Evolutionary conservation across 1,140 invertebrate species (phyloP).

Genomic region (Drusus annulatus): DNA sequence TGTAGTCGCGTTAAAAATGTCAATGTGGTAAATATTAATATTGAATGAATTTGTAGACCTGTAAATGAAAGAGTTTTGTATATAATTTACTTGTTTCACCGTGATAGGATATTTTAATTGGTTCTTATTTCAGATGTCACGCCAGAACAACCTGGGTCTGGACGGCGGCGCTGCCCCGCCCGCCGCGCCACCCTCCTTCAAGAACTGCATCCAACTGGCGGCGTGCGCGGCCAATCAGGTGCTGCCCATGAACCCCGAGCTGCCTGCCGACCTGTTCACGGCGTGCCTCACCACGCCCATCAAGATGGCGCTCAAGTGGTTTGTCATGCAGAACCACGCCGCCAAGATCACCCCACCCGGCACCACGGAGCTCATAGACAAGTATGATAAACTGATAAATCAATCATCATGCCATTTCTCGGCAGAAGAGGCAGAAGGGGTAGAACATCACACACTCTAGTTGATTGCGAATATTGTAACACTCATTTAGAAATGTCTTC

Average conservation of each 20-base stretch:
- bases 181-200: slow-evolving; percentile 75
- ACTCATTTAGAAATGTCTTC: too few relatives aligned
- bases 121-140: slow-evolving; percentile 42
- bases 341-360: slow-evolving; percentile 86
- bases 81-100: too few relatives aligned
- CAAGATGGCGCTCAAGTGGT: slow-evolving; percentile 96
- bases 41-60: too few relatives aligned
- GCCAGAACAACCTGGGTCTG: slow-evolving; percentile 30
- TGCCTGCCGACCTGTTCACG: slow-evolving; percentile 99
- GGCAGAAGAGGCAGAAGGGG: too few relatives aligned
- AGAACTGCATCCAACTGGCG: slow-evolving; percentile 96
- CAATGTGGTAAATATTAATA: too few relatives aligned
- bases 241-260: slow-evolving; percentile 96
- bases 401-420: too few relatives aligned
- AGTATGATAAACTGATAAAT: too few relatives aligned
- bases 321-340: slow-evolving; percentile 86
- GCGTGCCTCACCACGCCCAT: slow-evolving; percentile 98
- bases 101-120: not conserved
- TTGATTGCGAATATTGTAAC: too few relatives aligned
- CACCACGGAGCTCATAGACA: slow-evolving; percentile 89
- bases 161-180: slow-evolving; percentile 26
- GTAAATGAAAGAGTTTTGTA: too few relatives aligned
- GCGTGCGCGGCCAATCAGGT: slow-evolving; percentile 94
- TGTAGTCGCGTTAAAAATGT: too few relatives aligned
- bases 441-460: too few relatives aligned